Conservation (phyloP, 2,888 invertebrate species). For the Rhaphigaster nebulosa region DNA sequence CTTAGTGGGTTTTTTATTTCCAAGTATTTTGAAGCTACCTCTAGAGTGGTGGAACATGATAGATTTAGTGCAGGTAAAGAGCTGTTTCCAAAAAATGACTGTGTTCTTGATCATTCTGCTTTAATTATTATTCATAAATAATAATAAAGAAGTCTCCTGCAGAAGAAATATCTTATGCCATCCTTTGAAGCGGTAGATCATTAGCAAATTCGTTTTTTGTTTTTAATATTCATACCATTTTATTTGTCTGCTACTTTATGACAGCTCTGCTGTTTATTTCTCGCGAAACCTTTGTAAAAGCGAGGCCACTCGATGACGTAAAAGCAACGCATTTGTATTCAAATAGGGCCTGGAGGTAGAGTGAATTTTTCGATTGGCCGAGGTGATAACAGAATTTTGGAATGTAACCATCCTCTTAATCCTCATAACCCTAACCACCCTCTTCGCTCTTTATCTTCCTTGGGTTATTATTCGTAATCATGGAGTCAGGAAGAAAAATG, state of each 20-base stretch:
- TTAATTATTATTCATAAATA: not conserved
- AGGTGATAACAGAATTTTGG: not conserved
- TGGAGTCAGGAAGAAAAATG: not conserved
- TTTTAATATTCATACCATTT: not conserved
- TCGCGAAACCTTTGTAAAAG: not conserved
- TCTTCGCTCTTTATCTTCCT: not conserved
- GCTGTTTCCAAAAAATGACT: too few species aligned
- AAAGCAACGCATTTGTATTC: not conserved
- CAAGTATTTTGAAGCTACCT: too few species aligned
- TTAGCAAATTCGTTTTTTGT: not conserved
- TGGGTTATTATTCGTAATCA: not conserved
- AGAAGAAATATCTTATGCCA: not conserved
- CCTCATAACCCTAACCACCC: too few species aligned
- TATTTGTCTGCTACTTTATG: not conserved
- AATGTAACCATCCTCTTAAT: not conserved
- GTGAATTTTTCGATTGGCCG: conserved; percentile 1
- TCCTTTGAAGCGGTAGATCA: not conserved
- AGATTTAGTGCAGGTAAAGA: too few species aligned
- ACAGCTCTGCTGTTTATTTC: not conserved
- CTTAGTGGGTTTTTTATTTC: too few species aligned
- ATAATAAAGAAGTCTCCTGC: not conserved
- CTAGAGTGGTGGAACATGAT: too few species aligned
- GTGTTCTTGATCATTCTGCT: too few species aligned
- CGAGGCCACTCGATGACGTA: not conserved
- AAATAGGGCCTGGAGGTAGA: not conserved